Percentiles rank a stretch among this genome's conserved stretches.
Evolutionary conservation across 2,797 vertebrate species (phyloP).

Genomic region (Gallirallus australis): DNA sequence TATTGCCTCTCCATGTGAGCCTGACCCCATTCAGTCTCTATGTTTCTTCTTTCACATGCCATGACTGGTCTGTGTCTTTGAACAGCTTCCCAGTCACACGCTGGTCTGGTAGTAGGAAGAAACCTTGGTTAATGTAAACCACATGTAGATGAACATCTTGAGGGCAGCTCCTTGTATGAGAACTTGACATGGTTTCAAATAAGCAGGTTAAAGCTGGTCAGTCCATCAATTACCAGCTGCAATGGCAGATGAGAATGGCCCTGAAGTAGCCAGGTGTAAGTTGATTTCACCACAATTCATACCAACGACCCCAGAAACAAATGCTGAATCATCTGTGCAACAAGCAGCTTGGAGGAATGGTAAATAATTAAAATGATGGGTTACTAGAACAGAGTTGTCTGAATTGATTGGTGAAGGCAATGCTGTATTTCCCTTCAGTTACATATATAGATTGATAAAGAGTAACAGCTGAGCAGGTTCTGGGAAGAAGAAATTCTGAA

Average conservation of each 20-base stretch:
- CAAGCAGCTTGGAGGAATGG: neutral
- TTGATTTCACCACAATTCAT: neutral
- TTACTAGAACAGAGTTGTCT: neutral
- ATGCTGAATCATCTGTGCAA: neutral
- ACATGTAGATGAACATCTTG: neutral
- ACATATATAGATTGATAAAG: neutral
- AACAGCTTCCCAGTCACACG: neutral
- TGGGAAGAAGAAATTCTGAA: neutral
- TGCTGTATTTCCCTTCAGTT: neutral
- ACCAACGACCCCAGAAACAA: neutral
- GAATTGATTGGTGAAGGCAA: neutral
- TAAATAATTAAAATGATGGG: neutral
- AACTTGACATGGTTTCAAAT: neutral
- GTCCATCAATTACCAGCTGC: neutral
- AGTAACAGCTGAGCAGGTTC: neutral
- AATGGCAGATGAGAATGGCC: neutral
- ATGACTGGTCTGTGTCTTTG: accelerated
- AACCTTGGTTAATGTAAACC: neutral
- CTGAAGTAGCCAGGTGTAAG: neutral
- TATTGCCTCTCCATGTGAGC: neutral
- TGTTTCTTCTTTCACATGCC: neutral
- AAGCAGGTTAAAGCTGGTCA: neutral
- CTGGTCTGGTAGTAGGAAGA: neutral
- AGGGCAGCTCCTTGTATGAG: neutral
- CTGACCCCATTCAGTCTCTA: neutral